Evolutionary conservation across 1,140 invertebrate genomes (phyloP).

Genomic region (Rhysida immarginata): DNA sequence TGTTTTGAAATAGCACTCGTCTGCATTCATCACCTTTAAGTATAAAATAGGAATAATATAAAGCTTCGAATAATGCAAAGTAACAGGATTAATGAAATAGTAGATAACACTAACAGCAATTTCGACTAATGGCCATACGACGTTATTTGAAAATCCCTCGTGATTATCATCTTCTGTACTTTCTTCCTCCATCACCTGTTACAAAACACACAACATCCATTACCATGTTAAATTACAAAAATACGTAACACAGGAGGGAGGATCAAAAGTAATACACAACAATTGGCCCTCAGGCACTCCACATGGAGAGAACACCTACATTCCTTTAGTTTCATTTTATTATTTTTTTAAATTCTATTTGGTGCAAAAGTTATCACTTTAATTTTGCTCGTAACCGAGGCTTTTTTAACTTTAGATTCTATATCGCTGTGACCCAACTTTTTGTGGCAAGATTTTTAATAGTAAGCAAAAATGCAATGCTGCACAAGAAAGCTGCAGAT

Average conservation of each 20-base stretch:
- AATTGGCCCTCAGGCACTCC: too few relatives aligned
- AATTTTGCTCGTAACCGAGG: too few relatives aligned
- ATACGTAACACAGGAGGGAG: background rate
- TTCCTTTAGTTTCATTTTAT: too few relatives aligned
- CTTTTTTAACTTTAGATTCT: too few relatives aligned
- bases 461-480: too few relatives aligned
- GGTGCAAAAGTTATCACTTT: too few relatives aligned
- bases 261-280: background rate
- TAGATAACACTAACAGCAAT: conserved; percentile 27
- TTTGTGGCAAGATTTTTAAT: too few relatives aligned
- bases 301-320: too few relatives aligned
- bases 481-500: too few relatives aligned
- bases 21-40: conserved; percentile 39
- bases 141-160: conserved; percentile 6
- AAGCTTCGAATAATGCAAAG: background rate
- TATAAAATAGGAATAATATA: conserved; percentile 6
- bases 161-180: conserved; percentile 1
- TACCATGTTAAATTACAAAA: background rate
- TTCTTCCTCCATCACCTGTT: conserved; percentile 12
- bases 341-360: too few relatives aligned
- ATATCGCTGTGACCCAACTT: too few relatives aligned
- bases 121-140: conserved; percentile 27
- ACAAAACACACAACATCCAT: too few relatives aligned
- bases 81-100: conserved; percentile 1
- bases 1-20: conserved; percentile 42